These are phyloP conservation scores for Colossoma macropomum DNA, from an alignment of 2,113 vertebrate genomes.

Conservation along the genomic window DNA sequence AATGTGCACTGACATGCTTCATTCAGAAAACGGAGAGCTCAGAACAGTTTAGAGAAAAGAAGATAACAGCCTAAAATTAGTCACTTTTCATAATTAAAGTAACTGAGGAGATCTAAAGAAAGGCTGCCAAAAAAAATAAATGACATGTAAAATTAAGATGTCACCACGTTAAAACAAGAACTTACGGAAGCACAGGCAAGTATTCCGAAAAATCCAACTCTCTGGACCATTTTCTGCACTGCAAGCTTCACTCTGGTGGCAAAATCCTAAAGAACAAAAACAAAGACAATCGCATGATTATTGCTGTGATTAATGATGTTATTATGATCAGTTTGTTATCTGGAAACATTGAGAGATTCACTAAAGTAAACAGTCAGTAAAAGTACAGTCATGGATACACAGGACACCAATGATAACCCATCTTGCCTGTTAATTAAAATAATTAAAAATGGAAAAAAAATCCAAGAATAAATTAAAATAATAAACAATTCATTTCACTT, in stretches of 20 bases:
- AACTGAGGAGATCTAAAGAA: background rate
- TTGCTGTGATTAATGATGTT: background rate
- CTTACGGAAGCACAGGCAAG: conserved; percentile 89
- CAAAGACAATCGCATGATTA: background rate
- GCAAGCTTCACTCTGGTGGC: conserved; percentile 81
- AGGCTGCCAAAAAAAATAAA: background rate
- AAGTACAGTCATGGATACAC: background rate
- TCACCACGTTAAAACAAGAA: conserved; percentile 43
- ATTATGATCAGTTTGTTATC: background rate
- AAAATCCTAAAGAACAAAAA: conserved; percentile 78
- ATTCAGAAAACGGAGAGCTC: background rate
- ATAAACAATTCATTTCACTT: background rate
- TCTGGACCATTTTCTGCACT: conserved; percentile 86
- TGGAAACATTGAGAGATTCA: background rate
- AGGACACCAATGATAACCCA: background rate
- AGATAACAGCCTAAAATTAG: background rate
- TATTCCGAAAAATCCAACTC: conserved; percentile 89
- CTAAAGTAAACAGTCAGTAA: no score
- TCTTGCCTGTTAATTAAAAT: background rate
- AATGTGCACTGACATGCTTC: background rate
- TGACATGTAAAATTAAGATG: background rate
- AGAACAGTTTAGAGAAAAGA: background rate
- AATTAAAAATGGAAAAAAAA: background rate
- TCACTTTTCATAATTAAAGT: background rate
- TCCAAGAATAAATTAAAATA: background rate